phyloP scores from a whole-genome alignment of 2,888 invertebrate genomes.

The Polyommatus icarus region DNA sequence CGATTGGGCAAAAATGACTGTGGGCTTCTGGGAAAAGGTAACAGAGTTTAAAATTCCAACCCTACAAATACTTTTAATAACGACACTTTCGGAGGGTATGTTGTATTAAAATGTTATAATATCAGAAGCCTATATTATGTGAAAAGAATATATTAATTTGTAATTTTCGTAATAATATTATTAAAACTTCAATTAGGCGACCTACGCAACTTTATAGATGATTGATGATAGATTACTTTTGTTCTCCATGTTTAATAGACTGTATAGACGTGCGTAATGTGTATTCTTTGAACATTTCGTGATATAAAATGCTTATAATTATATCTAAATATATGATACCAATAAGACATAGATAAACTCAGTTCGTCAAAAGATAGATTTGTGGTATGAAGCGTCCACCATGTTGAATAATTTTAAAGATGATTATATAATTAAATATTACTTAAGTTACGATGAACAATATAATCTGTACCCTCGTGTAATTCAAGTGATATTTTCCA shows the following conservation, averaged over 20 bases:
- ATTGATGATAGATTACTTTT: neutral
- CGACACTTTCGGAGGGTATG: neutral
- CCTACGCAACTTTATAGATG: neutral
- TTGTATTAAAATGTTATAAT: neutral
- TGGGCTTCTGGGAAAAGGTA: neutral
- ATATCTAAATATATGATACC: no score
- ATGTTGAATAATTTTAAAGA: no score
- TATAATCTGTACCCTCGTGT: neutral
- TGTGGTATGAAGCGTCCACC: no score
- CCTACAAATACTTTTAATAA: conserved; percentile 2
- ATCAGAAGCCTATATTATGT: neutral
- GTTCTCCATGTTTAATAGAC: no score
- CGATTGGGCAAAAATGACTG: neutral
- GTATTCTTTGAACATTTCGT: no score
- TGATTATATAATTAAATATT: no score
- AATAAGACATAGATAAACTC: no score
- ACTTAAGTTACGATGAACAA: neutral
- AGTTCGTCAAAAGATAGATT: no score
- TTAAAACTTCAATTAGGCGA: neutral
- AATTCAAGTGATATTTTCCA: neutral
- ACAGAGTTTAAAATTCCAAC: neutral
- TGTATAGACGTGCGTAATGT: no score
- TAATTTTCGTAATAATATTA: neutral
- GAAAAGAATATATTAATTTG: neutral
- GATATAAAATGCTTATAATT: no score